phyloP scores from a whole-genome alignment of 2,888 invertebrate species.

The Fragum fragum region DNA sequence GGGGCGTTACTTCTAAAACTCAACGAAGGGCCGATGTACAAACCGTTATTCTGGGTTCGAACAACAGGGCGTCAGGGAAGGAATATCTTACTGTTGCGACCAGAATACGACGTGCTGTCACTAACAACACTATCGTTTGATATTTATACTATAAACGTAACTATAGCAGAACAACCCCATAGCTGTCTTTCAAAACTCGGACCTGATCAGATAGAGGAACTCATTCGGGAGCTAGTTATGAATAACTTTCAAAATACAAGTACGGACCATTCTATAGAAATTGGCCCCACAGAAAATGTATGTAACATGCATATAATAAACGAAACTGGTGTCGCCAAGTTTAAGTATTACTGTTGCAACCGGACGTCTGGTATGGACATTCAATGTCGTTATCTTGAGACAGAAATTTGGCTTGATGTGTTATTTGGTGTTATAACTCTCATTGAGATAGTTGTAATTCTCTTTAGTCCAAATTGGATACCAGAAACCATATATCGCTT shows the following conservation, averaged over 20 bases:
- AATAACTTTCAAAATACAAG: conserved; percentile 69
- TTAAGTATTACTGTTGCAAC: conserved; percentile 56
- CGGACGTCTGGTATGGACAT: conserved; percentile 20
- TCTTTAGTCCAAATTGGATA: conserved; percentile 78
- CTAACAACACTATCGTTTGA: conserved; percentile 77
- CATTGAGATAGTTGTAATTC: conserved; percentile 76
- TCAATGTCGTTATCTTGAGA: conserved; percentile 50
- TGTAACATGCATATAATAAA: conserved; percentile 68
- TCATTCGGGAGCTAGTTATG: conserved; percentile 70
- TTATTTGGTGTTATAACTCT: conserved; percentile 71
- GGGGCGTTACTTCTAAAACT: conserved; percentile 17
- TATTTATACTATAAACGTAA: conserved; percentile 69
- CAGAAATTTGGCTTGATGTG: conserved; percentile 72
- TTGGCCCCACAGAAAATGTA: conserved; percentile 61
- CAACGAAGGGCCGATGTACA: conserved; percentile 47
- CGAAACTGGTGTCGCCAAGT: conserved; percentile 43
- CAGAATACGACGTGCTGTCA: conserved; percentile 79
- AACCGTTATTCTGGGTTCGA: conserved; percentile 73
- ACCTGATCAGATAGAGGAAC: conserved; percentile 41
- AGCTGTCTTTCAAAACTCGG: conserved; percentile 73
- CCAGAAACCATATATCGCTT: conserved; percentile 74
- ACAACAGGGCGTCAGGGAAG: conserved; percentile 76
- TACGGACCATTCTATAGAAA: conserved; percentile 12
- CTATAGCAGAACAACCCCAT: conserved; percentile 68
- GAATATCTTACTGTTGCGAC: conserved; percentile 78